A percentile compares a stretch with the other conserved stretches of the same genome.
phyloP scores from a whole-genome alignment of 1,140 invertebrate species.

The Achatina immaculata region DNA sequence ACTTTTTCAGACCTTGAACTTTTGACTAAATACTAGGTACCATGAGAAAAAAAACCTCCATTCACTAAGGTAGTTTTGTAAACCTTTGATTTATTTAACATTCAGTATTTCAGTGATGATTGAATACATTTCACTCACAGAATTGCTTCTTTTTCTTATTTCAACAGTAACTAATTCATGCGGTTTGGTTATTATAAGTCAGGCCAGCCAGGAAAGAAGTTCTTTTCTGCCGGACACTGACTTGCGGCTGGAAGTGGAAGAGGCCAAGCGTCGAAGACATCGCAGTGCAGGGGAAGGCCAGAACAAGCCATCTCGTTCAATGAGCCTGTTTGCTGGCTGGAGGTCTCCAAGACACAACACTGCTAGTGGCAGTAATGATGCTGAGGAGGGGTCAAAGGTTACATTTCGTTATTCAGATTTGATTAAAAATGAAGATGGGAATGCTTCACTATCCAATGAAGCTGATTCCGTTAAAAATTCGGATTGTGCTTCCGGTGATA shows the following conservation, averaged over 20 bases:
- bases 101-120: not conserved
- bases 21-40: too few relatives aligned
- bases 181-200: conserved; percentile 75
- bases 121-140: too few relatives aligned
- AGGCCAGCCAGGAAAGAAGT: conserved; percentile 51
- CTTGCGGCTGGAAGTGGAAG: conserved; percentile 44
- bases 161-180: conserved; percentile 75
- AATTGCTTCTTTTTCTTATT: not conserved
- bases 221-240: conserved; percentile 39
- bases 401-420: conserved; percentile 44
- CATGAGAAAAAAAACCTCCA: too few relatives aligned
- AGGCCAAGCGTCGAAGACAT: conserved; percentile 59
- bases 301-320: conserved; percentile 52
- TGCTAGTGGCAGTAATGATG: not conserved
- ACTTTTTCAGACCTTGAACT: too few relatives aligned
- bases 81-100: not conserved
- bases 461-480: not conserved
- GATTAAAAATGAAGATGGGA: conserved; percentile 44
- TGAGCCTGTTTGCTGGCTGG: conserved; percentile 58
- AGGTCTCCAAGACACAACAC: conserved; percentile 35
- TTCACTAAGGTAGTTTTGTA: too few relatives aligned
- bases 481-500: not conserved
- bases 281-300: conserved; percentile 63
- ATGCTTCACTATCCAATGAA: not conserved
- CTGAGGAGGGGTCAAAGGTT: not conserved